Conservation (phyloP, 2,888 invertebrate genomes). For the Ophonus ardosiacus region DNA sequence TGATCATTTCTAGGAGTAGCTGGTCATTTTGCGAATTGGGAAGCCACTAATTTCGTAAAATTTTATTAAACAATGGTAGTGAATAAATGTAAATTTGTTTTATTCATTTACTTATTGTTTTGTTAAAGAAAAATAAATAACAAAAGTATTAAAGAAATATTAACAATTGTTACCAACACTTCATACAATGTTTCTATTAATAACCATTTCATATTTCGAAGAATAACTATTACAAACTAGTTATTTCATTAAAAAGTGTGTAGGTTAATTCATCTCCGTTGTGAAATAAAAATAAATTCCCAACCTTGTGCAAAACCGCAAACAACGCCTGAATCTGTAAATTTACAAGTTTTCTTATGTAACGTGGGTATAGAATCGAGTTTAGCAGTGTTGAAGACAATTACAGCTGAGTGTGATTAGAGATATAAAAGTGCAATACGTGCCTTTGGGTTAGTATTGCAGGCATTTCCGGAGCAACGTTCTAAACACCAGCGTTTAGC, state of each 20-base stretch:
- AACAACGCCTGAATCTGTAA: constrained; percentile 10
- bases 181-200: not conserved
- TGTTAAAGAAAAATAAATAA: too few species aligned
- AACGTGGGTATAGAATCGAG: constrained; percentile 7
- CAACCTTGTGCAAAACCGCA: constrained; percentile 43
- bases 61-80: too few species aligned
- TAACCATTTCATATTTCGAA: not conserved
- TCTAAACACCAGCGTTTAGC: constrained; percentile 18
- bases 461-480: constrained; percentile 55
- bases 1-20: too few species aligned
- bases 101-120: too few species aligned
- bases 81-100: too few species aligned
- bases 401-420: constrained; percentile 34
- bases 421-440: constrained; percentile 34
- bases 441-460: constrained; percentile 27
- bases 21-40: too few species aligned
- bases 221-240: not conserved
- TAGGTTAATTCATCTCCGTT: not conserved
- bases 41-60: too few species aligned
- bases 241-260: not conserved
- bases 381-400: not conserved
- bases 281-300: constrained; percentile 2
- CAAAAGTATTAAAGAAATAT: too few species aligned
- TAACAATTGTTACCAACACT: too few species aligned
- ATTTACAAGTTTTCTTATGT: not conserved